phyloP scores from a whole-genome alignment of 1,140 invertebrate genomes.

The Zaprionus taronus region DNA sequence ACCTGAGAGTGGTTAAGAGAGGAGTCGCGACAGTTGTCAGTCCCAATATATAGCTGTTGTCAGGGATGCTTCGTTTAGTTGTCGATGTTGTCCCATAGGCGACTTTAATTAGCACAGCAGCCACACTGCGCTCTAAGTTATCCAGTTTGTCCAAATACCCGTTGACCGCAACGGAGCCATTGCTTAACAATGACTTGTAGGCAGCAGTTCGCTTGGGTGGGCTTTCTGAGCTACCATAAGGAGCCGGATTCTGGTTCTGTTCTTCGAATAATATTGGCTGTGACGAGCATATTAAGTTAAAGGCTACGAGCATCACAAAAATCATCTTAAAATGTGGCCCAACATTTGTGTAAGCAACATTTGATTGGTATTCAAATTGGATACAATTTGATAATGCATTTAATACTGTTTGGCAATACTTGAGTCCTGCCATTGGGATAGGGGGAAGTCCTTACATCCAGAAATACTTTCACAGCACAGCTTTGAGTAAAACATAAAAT shows the following conservation, averaged over 20 bases:
- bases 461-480: neutral
- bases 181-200: constrained; percentile 26
- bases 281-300: constrained; percentile 45
- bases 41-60: constrained; percentile 86
- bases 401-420: constrained; percentile 39
- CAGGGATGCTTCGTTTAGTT: constrained; percentile 88
- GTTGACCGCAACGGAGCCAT: constrained; percentile 44
- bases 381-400: constrained; percentile 18
- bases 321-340: constrained; percentile 26
- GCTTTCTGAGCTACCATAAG: constrained; percentile 1
- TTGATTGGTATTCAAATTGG: neutral
- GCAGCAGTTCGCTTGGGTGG: neutral
- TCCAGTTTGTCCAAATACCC: constrained; percentile 76
- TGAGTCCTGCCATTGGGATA: neutral
- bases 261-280: constrained; percentile 55
- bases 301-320: constrained; percentile 40
- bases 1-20: constrained; percentile 86
- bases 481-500: neutral
- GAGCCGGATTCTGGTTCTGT: constrained; percentile 6
- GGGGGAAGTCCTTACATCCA: constrained; percentile 3
- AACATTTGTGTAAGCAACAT: neutral
- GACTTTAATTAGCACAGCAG: constrained; percentile 89
- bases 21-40: constrained; percentile 87
- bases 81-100: constrained; percentile 87
- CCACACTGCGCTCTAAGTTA: constrained; percentile 87